These are phyloP conservation scores for Blastobasis lacticolella DNA, from an alignment of 2,888 invertebrate genomes.

Conservation along the genomic window DNA sequence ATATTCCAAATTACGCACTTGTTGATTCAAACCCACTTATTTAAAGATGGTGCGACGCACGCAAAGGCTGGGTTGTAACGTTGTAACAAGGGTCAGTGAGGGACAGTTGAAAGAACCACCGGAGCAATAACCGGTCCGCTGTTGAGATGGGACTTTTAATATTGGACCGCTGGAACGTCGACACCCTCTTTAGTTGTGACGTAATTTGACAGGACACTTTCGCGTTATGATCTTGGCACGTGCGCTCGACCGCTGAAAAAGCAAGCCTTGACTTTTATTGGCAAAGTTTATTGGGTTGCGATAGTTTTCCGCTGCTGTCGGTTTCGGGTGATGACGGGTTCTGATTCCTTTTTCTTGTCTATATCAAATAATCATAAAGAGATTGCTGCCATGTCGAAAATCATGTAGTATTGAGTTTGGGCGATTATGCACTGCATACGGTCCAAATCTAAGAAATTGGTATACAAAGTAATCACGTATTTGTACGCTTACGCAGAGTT, in stretches of 20 bases:
- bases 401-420: too few species aligned
- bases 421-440: too few species aligned
- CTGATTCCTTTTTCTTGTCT: too few species aligned
- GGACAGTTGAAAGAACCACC: constrained; percentile 49
- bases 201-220: constrained; percentile 36
- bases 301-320: background rate
- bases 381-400: too few species aligned
- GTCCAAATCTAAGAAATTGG: too few species aligned
- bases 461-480: too few species aligned
- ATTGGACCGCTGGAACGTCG: constrained; percentile 28
- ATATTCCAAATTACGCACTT: constrained; percentile 32
- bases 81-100: constrained; percentile 41
- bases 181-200: constrained; percentile 27
- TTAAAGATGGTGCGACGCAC: constrained; percentile 12
- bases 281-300: background rate
- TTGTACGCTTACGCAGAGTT: too few species aligned
- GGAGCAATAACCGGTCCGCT: constrained; percentile 26
- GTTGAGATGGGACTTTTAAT: constrained; percentile 54
- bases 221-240: constrained; percentile 19
- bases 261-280: constrained; percentile 14
- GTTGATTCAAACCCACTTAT: constrained; percentile 33
- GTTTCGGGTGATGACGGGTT: background rate
- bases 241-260: constrained; percentile 16
- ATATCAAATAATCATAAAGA: too few species aligned
- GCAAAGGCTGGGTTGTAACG: constrained; percentile 17